A percentile compares a stretch with the other conserved stretches of the same genome.
Conservation (phyloP, 2,888 invertebrate genomes). For the Ochropleura plecta region DNA sequence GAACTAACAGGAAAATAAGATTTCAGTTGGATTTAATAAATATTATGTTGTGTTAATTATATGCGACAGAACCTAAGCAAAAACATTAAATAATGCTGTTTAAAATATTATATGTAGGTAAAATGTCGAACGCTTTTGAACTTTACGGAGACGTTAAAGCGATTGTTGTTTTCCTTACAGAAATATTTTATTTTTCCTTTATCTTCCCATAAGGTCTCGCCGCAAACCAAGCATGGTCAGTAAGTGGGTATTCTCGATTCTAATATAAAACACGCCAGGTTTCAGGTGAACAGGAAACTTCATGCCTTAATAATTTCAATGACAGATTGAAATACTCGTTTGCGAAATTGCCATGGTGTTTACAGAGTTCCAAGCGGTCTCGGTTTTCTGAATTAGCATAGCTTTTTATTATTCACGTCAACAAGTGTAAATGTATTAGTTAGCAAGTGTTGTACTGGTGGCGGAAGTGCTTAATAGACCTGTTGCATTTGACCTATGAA, state of each 20-base stretch:
- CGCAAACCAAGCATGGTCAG: conserved; percentile 46
- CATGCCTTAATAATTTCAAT: conserved; percentile 27
- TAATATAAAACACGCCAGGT: conserved; percentile 49
- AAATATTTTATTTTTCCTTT: conserved; percentile 62
- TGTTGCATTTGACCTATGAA: conserved; percentile 84
- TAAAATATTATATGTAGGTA: conserved; percentile 19
- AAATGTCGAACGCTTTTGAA: conserved; percentile 49
- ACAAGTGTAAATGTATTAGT: conserved; percentile 64
- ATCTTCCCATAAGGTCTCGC: conserved; percentile 55
- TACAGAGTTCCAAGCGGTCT: not conserved
- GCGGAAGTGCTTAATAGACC: conserved; percentile 84
- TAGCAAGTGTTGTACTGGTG: conserved; percentile 73
- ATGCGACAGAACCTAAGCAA: not conserved
- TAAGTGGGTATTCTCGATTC: conserved; percentile 41
- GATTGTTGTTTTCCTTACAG: conserved; percentile 49
- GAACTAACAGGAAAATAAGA: no score
- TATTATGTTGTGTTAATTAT: not conserved
- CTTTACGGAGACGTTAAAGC: conserved; percentile 52
- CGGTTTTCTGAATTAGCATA: not conserved
- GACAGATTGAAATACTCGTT: conserved; percentile 3
- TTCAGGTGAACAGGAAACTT: conserved; percentile 24
- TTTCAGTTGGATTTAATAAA: no score
- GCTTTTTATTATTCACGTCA: conserved; percentile 20
- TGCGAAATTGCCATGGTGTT: conserved; percentile 10
- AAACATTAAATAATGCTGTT: conserved; percentile 6